Evolutionary conservation across 2,797 vertebrate genomes (phyloP), one percentile per base, ranked within the genome.

Genomic region (Tragelaphus eurycerus): DNA sequence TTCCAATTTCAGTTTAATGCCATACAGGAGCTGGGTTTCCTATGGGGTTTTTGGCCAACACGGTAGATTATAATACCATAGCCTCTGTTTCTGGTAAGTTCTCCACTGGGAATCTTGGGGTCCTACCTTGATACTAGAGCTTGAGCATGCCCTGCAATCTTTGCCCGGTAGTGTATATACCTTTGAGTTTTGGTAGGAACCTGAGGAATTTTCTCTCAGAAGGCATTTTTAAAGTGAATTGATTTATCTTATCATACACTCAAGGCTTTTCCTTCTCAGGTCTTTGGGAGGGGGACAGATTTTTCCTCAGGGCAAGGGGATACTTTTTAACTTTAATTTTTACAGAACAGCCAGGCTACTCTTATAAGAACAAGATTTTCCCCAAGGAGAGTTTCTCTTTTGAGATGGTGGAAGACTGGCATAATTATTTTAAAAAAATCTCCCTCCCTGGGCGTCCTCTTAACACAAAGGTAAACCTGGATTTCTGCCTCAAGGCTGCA

Each of bases 351-450:
- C 6, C 81, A 74, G 71, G 15, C 76, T 88, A 14, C 52, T 92
- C 74, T 96, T 95, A 60, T 11, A 95, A 89, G 92, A 96, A 95
- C 23, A 95, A 90, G 89, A 87, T 86, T 31, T 95, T 96, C 89
- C 74, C 90, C 62, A 93, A 88, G 62, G 88, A 97, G 71, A 96
- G 23, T 59, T 95, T 93, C 76, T 93, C 25, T 92, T 95, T 97
- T 67, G 88, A 96, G 88, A 93, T 88, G 95, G 96, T 71, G 48
- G 85, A 91, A 96, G 76, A 21, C 90, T 81, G 76, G 87, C 11
- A 82, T 90, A 84, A 95, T 95, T 93, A 43, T 95, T 93, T 91
- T 16, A 93, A 93, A 94, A 94, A 93, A 93, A 48, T 84, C 85
- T 93, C 57, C n/a, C 50, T 96, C 48, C 6, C 38, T 78, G 62